These are phyloP conservation scores for Phalacrocorax aristotelis DNA, from an alignment of 2,113 vertebrate genomes.

Conservation along the genomic window DNA sequence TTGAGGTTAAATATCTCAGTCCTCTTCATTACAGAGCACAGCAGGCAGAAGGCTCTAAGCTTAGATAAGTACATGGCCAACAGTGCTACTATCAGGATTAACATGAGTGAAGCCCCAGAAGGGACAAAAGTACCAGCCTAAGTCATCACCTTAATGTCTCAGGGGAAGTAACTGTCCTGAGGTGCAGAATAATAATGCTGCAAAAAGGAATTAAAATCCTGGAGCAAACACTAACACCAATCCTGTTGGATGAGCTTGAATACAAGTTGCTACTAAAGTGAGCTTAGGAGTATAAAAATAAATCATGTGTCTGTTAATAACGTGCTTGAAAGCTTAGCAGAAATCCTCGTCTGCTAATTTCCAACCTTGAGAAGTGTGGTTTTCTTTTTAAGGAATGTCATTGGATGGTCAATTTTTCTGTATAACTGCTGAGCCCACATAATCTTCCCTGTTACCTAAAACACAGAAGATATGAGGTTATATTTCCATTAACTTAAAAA, in stretches of 20 bases:
- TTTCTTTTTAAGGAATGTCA: conserved; percentile 81
- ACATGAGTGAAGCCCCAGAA: not conserved
- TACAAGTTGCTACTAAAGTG: not conserved
- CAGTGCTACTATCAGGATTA: not conserved
- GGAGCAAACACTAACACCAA: not conserved
- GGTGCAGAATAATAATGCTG: not conserved
- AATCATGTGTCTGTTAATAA: not conserved
- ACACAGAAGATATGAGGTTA: not conserved
- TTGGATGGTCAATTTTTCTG: conserved; percentile 81
- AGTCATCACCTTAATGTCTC: not conserved
- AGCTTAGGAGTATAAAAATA: not conserved
- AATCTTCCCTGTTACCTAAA: conserved; percentile 80
- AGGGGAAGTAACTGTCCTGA: not conserved
- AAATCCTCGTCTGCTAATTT: not conserved
- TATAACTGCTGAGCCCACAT: conserved; percentile 84
- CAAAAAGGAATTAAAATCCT: not conserved
- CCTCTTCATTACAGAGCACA: not conserved
- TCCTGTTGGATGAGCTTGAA: not conserved
- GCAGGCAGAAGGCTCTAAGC: not conserved
- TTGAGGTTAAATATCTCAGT: not conserved
- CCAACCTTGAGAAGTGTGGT: conserved; percentile 75
- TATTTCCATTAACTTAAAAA: not conserved
- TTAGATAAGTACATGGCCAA: not conserved
- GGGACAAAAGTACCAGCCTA: not conserved
- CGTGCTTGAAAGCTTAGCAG: not conserved